A percentile compares a stretch with the other conserved stretches of the same genome.
These are phyloP conservation scores for Caenorhabditis uteleia DNA, from an alignment of 2,888 invertebrate species.

Conservation along the genomic window DNA sequence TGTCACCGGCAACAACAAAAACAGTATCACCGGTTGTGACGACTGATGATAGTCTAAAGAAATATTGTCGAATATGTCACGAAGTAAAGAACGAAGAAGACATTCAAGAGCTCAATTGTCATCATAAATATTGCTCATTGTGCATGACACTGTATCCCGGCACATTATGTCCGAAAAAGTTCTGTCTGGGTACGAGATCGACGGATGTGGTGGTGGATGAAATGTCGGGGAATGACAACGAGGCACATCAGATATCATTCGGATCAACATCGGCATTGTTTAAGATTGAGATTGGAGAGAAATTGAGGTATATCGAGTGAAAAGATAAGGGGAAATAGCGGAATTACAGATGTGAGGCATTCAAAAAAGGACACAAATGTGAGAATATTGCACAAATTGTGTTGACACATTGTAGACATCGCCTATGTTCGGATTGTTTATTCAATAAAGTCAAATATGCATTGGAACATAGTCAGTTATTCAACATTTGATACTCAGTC, in stretches of 20 bases:
- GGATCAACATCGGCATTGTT: slow-evolving; percentile 36
- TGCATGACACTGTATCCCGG: slow-evolving; percentile 38
- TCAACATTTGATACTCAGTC: too few species aligned
- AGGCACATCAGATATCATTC: slow-evolving; percentile 30
- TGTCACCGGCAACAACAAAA: too few species aligned
- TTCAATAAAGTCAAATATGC: slow-evolving; percentile 32
- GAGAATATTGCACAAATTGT: slow-evolving; percentile 52
- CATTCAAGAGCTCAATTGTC: slow-evolving; percentile 43
- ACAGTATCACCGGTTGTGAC: too few species aligned
- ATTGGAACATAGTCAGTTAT: slow-evolving; percentile 20
- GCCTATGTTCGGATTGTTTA: slow-evolving; percentile 53
- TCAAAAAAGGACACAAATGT: slow-evolving; percentile 32
- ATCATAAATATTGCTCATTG: slow-evolving; percentile 44
- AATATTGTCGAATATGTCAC: slow-evolving; percentile 42
- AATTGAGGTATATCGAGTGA: slow-evolving; percentile 15
- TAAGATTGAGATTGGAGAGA: slow-evolving; percentile 28
- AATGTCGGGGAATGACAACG: slow-evolving; percentile 24
- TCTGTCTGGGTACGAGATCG: slow-evolving; percentile 43
- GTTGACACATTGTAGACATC: slow-evolving; percentile 50
- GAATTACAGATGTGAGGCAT: slow-evolving; percentile 29
- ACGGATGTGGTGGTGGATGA: slow-evolving; percentile 53
- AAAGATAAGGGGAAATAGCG: too few species aligned
- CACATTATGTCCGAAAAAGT: slow-evolving; percentile 38
- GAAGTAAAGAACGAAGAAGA: slow-evolving; percentile 38
- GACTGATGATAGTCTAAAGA: too few species aligned